Base-by-base conservation (phyloP, 2,797 vertebrate genomes). In the Malacoraja senta region DNA sequence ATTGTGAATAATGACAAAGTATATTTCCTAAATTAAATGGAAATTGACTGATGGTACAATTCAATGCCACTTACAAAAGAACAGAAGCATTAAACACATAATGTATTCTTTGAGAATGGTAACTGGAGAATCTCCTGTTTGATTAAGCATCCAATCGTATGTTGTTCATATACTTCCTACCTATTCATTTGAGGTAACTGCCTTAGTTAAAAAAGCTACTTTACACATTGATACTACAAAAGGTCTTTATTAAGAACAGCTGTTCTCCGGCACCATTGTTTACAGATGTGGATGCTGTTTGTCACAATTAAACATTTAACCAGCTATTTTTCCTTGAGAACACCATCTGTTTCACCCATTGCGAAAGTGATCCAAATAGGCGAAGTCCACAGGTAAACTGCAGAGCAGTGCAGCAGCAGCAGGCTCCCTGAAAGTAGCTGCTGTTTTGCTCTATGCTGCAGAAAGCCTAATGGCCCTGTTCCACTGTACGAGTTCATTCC, bases 11-110 rank as follows among this genome's bases (percentile, higher is more conserved):
- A 58, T 63, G n/a, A 29, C 53, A 86, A n/a, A 86, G 12, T 61
- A n/a, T 8, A 61, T 86, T 63, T 86, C 26, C 58, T 86, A 86
- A 86, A 86, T 63, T 63, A 83, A 83, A 26, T 83, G 80, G 38
- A 84, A 58, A 84, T 29, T 84, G 53, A n/a, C 15, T 86, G 58
- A 86, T 4, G 15, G 53, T 24, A 10, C 24, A 26, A 86, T n/a
- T 63, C 58, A 86, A n/a, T 6, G 29, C 58, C 83, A 17, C 53
- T 63, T 86, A 61, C 26, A 32, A 86, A 86, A 61, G 83, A 63
- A 86, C 29, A 10, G 29, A 63, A 86, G 21, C 83, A 86, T 32
- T 29, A 63, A 58, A 17, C 61, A 63, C 12, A 29, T 32, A 1
- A 32, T 86, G 61, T 86, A 8, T n/a, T 15, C 61, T 86, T 63